Conservation (phyloP, 1,140 invertebrate species). For the Heliconius eleuchia region DNA sequence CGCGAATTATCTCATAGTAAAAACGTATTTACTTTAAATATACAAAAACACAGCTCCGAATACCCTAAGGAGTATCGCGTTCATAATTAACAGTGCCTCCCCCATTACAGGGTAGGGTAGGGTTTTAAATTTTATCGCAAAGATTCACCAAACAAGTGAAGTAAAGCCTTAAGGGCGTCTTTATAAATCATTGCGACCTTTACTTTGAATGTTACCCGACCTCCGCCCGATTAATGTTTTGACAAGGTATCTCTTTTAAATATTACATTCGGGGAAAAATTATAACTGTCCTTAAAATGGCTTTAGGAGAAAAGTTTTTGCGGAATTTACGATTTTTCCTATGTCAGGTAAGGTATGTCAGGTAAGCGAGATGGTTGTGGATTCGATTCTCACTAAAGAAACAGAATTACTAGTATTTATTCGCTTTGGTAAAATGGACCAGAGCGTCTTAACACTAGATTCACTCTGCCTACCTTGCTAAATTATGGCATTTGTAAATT, state of each 20-base stretch:
- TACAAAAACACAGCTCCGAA: neutral
- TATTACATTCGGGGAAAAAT: conserved; percentile 33
- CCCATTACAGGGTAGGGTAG: neutral
- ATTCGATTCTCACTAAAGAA: too few species aligned
- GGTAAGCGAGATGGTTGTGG: too few species aligned
- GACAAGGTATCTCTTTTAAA: conserved; percentile 48
- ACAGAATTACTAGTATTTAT: too few species aligned
- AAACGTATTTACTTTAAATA: neutral
- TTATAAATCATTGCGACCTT: conserved; percentile 23
- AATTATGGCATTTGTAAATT: too few species aligned
- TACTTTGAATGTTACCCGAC: conserved; percentile 10
- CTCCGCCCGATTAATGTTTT: conserved; percentile 41
- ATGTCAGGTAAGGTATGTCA: too few species aligned
- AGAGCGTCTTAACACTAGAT: too few species aligned
- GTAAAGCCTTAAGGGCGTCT: conserved; percentile 34
- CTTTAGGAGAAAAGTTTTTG: neutral
- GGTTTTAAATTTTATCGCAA: conserved; percentile 44
- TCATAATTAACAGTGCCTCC: conserved; percentile 31
- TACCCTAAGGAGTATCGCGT: conserved; percentile 24
- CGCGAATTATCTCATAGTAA: neutral
- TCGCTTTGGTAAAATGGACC: too few species aligned
- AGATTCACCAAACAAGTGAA: conserved; percentile 31
- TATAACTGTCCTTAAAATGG: neutral
- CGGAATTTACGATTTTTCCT: too few species aligned
- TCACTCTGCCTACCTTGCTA: too few species aligned